Base-by-base conservation (phyloP, 2,797 vertebrate species). In the Gouania willdenowi region DNA sequence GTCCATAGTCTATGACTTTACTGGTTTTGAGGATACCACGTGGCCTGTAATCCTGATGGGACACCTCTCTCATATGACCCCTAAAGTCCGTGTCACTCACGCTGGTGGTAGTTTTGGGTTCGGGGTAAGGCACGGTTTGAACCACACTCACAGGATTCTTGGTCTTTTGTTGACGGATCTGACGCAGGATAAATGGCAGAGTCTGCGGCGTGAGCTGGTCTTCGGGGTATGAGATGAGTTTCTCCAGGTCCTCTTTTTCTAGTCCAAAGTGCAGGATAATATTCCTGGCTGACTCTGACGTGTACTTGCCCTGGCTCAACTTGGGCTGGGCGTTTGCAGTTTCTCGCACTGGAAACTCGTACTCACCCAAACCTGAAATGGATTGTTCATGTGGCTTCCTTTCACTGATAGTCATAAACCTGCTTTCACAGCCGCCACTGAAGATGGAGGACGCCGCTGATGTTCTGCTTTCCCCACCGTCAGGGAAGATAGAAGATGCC, bases 1-100 rank as follows among this genome's bases (percentile, higher is more conserved):
- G 95, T 70, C 93, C 93, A 28, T 98, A 98, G 56, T 98, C 94
- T 32, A 98, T 95, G 7, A 98, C 92, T 71, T 93, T 93, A 57
- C 90, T 82, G 12, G 87, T 86, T 38, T 92, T 88, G 25, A 86
- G 55, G 7, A 72, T 9, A 8, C 82, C 20, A 1, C 71, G 23
- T 3, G 66, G 9, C 0, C 30, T 9, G 9, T 43, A 42, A 13
- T 59, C 24, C 3, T 14, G 36, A 1, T 1, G 0, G n/a, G 34
- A 26, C 2, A 2, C 34, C 16, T 8, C n/a, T 8, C 3, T 15
- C 31, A 16, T 35, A 39, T 5, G 63, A 41, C 20, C 6, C 5
- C 16, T 48, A 46, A 2, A 68, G 42, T 19, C 15, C 61, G 16
- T 25, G 25, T 43, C 44, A 25, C 32, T 24, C 1, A 15, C 4